A percentile compares a stretch with the other conserved stretches of the same genome.
Evolutionary conservation across 2,113 vertebrate species (phyloP).

Genomic region (Ardeotis arabs): DNA sequence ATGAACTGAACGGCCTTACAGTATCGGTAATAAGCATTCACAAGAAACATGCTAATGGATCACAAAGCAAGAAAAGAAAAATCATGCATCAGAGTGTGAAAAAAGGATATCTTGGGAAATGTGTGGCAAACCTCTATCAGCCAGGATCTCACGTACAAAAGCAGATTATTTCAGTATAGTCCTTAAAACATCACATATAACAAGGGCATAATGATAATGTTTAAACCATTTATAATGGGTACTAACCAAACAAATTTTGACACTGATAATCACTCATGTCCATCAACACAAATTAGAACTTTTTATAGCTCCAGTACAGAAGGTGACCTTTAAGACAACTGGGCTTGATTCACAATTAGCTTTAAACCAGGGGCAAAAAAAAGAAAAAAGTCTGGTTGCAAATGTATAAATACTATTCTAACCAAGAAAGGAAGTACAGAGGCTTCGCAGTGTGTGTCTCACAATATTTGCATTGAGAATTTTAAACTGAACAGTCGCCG

Average conservation of each 20-base stretch:
- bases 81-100: not conserved
- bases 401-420: not conserved
- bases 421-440: not conserved
- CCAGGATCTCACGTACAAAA: not conserved
- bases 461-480: not conserved
- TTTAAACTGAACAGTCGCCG: not conserved
- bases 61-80: not conserved
- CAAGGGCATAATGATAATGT: not conserved
- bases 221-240: conserved; percentile 16
- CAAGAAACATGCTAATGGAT: not conserved
- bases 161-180: not conserved
- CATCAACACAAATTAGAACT: conserved; percentile 55
- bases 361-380: accelerated
- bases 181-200: not conserved
- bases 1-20: not conserved
- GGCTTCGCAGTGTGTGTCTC: not conserved
- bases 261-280: conserved; percentile 58
- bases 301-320: conserved; percentile 63
- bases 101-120: not conserved
- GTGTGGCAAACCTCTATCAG: not conserved
- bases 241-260: conserved; percentile 52
- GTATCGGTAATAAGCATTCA: not conserved
- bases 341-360: conserved; percentile 32
- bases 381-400: not conserved
- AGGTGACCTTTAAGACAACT: conserved; percentile 62